phyloP scores from a whole-genome alignment of 2,113 vertebrate species.

The Zapus hudsonius region DNA sequence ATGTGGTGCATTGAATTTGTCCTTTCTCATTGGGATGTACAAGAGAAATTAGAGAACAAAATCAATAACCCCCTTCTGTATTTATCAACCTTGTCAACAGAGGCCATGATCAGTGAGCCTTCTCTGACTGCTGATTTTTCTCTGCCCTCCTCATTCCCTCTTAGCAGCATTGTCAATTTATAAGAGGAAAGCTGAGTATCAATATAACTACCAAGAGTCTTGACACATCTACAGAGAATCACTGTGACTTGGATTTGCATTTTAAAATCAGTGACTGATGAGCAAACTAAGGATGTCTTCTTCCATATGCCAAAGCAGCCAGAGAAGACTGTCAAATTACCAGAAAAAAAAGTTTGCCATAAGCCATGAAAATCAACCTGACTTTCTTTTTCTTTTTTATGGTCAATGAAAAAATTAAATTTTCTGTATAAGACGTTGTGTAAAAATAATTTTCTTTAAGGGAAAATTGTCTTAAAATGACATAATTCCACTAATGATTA shows the following conservation, averaged over 20 bases:
- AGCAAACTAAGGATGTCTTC: neutral
- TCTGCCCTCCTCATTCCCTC: neutral
- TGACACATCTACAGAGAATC: slow-evolving; percentile 3
- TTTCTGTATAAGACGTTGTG: neutral
- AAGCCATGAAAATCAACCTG: neutral
- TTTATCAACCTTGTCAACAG: slow-evolving; percentile 49
- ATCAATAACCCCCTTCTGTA: slow-evolving; percentile 43
- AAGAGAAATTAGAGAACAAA: slow-evolving; percentile 45
- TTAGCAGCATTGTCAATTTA: slow-evolving; percentile 42
- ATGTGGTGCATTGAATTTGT: neutral
- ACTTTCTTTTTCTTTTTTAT: neutral
- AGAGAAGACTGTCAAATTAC: neutral
- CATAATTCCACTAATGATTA: neutral
- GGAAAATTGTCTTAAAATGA: neutral
- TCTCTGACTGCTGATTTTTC: slow-evolving; percentile 30
- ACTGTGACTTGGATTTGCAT: slow-evolving; percentile 27
- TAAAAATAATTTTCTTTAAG: neutral
- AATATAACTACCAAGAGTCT: slow-evolving; percentile 57
- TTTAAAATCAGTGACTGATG: slow-evolving; percentile 28
- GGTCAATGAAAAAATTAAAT: neutral
- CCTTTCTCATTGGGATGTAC: neutral
- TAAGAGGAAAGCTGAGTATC: slow-evolving; percentile 44
- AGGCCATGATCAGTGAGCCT: neutral
- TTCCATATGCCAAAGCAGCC: neutral
- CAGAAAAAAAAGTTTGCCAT: neutral